Percentiles rank a stretch among this genome's conserved stretches.
Evolutionary conservation across 2,888 invertebrate genomes (phyloP).

Genomic region (Sarcophaga carnaria): DNA sequence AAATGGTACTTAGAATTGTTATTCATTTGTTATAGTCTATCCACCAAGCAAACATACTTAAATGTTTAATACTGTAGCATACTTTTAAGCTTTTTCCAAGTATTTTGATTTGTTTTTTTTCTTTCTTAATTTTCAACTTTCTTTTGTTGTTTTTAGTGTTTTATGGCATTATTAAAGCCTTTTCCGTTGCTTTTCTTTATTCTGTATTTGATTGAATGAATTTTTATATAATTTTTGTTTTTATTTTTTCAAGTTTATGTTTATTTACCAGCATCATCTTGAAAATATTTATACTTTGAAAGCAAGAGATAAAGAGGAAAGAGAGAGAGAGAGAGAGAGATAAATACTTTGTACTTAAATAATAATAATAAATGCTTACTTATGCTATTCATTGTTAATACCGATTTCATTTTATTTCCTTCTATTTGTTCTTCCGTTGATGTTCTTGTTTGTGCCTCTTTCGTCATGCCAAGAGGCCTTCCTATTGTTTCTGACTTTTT

Average conservation of each 20-base stretch:
- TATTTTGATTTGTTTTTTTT: neutral
- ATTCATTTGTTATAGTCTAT: neutral
- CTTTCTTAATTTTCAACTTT: neutral
- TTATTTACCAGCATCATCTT: slow-evolving; percentile 30
- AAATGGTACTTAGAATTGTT: neutral
- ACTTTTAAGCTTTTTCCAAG: neutral
- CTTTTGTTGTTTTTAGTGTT: neutral
- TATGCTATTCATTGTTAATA: neutral
- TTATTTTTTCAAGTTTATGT: slow-evolving; percentile 31
- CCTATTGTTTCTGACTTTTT: neutral
- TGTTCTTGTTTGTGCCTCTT: neutral
- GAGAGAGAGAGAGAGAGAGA: too few species aligned
- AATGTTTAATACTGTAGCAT: neutral
- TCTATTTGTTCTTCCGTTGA: neutral
- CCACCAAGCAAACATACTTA: neutral
- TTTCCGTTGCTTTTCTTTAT: neutral
- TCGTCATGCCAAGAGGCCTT: neutral
- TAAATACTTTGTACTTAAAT: slow-evolving; percentile 8
- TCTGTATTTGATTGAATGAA: neutral
- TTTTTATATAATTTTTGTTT: neutral
- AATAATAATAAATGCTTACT: slow-evolving; percentile 40
- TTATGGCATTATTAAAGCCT: too few species aligned
- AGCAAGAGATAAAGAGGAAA: too few species aligned
- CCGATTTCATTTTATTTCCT: neutral
- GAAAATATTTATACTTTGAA: slow-evolving; percentile 7